Conservation (phyloP, 2,113 vertebrate genomes). For the Mesocricetus auratus region DNA sequence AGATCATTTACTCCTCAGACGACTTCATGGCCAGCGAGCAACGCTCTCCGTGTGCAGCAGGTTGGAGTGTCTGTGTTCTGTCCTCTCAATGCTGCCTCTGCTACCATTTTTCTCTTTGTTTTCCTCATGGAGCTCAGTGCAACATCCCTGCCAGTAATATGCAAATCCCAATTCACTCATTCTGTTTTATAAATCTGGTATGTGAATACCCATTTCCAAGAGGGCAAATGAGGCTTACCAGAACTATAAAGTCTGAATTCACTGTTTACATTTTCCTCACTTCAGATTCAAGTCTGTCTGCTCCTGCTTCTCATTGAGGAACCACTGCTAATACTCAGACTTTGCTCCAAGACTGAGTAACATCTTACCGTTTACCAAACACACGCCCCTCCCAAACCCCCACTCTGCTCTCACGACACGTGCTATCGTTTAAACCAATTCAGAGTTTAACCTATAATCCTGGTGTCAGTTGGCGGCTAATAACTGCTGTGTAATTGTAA, state of each 20-base stretch:
- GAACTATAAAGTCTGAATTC: neutral
- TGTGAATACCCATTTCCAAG: slow-evolving; percentile 33
- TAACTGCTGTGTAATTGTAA: slow-evolving; percentile 50
- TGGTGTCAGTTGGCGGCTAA: slow-evolving; percentile 62
- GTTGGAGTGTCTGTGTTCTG: neutral
- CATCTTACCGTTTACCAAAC: slow-evolving; percentile 28
- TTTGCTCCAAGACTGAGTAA: neutral
- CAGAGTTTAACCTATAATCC: slow-evolving; percentile 66
- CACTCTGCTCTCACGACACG: slow-evolving; percentile 61
- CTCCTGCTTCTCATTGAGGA: neutral
- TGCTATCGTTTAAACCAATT: slow-evolving; percentile 67
- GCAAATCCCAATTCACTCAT: neutral
- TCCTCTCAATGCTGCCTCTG: neutral
- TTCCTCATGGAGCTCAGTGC: neutral
- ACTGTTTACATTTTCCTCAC: neutral
- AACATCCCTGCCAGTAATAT: neutral
- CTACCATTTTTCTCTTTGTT: neutral
- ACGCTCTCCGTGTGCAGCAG: neutral
- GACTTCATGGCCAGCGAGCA: too few species aligned
- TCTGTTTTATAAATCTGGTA: neutral
- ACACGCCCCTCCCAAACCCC: neutral
- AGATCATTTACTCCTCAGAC: neutral
- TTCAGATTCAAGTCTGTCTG: neutral
- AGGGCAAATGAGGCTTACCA: neutral
- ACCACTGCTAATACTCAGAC: neutral